Conservation (phyloP, 2,797 vertebrate genomes). For the Aeoliscus strigatus region DNA sequence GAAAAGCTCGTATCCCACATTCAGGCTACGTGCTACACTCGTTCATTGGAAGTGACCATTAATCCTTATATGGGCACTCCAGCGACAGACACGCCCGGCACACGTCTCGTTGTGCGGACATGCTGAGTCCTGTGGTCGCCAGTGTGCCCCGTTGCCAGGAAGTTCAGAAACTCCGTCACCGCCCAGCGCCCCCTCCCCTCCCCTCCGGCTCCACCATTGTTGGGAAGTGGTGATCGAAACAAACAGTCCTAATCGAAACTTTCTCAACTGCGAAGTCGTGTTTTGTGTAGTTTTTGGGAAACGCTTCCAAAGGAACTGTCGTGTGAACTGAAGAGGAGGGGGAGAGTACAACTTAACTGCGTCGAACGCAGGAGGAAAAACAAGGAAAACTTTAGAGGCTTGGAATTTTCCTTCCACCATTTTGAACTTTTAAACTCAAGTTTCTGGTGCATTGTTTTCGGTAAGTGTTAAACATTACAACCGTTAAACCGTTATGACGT, state of each 20-base stretch:
- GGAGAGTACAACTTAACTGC: neutral
- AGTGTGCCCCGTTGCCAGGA: conserved; percentile 51
- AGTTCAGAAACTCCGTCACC: conserved; percentile 64
- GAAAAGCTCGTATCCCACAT: no score
- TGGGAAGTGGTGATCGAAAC: conserved; percentile 53
- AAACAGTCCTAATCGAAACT: conserved; percentile 59
- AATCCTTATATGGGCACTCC: conserved; percentile 62
- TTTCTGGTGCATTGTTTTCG: conserved; percentile 44
- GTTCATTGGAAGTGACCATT: conserved; percentile 34
- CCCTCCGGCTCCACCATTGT: conserved; percentile 55
- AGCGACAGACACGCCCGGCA: conserved; percentile 52
- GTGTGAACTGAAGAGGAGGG: neutral
- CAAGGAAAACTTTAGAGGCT: conserved; percentile 61
- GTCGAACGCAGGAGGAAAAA: conserved; percentile 18
- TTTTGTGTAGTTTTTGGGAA: neutral
- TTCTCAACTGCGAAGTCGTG: neutral
- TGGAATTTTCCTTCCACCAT: conserved; percentile 74
- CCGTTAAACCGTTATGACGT: no score
- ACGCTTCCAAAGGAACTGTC: neutral
- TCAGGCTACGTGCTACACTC: no score
- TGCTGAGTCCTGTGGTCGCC: conserved; percentile 45
- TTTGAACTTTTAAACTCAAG: conserved; percentile 74
- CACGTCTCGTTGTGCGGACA: conserved; percentile 40
- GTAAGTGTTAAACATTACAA: conserved; percentile 47
- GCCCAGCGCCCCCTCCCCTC: conserved; percentile 47